phyloP scores from a whole-genome alignment of 2,888 invertebrate species.

The Endotricha flammealis region DNA sequence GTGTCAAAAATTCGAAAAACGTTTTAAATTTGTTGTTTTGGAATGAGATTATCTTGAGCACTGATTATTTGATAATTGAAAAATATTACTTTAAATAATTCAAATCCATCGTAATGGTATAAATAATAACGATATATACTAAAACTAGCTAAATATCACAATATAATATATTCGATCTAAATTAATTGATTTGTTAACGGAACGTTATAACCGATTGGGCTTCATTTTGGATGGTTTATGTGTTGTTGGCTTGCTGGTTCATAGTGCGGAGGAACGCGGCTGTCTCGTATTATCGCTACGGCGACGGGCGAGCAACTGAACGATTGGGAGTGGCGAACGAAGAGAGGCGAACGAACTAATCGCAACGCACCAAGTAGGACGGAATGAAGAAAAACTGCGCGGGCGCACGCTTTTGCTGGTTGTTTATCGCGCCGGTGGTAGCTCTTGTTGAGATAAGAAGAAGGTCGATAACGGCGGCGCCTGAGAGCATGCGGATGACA shows the following conservation, averaged over 20 bases:
- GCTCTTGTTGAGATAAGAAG: constrained; percentile 65
- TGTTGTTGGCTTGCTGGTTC: constrained; percentile 73
- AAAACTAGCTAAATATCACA: constrained; percentile 76
- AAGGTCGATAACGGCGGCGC: constrained; percentile 57
- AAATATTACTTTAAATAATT: constrained; percentile 63
- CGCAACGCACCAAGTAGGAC: constrained; percentile 51
- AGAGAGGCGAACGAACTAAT: constrained; percentile 59
- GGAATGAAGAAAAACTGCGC: constrained; percentile 72
- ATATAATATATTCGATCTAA: constrained; percentile 74
- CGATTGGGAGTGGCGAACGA: constrained; percentile 32
- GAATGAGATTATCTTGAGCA: constrained; percentile 78
- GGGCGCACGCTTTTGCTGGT: constrained; percentile 73
- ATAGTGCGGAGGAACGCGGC: constrained; percentile 64
- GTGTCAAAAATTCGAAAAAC: constrained; percentile 42
- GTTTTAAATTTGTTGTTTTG: constrained; percentile 61
- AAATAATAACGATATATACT: constrained; percentile 65
- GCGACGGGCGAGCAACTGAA: constrained; percentile 68
- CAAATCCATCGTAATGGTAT: constrained; percentile 66
- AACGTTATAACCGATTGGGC: constrained; percentile 76
- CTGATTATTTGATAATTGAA: constrained; percentile 52
- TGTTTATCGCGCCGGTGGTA: constrained; percentile 66
- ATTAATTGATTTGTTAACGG: constrained; percentile 62
- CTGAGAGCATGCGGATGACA: constrained; percentile 31
- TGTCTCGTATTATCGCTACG: constrained; percentile 62
- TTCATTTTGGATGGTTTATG: constrained; percentile 76